Base-by-base conservation (phyloP, 1,140 invertebrate species). In the Drosophila kanapiae region DNA sequence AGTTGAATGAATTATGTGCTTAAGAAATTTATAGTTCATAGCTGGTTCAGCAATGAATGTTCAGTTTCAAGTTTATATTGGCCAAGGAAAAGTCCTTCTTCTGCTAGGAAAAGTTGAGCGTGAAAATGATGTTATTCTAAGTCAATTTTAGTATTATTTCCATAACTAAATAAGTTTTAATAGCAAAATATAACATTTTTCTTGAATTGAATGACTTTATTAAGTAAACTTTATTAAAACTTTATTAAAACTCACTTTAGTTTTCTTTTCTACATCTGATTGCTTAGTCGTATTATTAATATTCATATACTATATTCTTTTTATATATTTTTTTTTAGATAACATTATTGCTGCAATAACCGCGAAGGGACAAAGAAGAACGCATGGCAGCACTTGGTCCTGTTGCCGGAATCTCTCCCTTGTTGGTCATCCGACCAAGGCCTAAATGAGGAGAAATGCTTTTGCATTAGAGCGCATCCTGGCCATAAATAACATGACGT, bases 401-500 rank as follows among this genome's bases (percentile, higher is more conserved):
- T 60, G 8, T 23, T 54, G 16, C 16, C 33, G 7, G 33, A 40
- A 51, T 51, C 43, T 68, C 61, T 49, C 43, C 62, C 61, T 27
- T 27, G 29, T 2, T 35, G 65, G 61, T 33, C 35, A 49, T 68
- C 45, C 70, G 35, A n/a, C 47, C 35, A 43, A 31, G 38, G 37
- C 16, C 33, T 63, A 69, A 71, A 88, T 88, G 84, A 80, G 64
- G 63, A 81, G 85, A 65, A 88, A 88, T 88, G 85, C 53, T 56
- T 84, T 88, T 88, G 68, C 84, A 90, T 88, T 88, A 90, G 80
- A 74, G 45, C 80, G 81, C 84, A 88, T 49, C 74, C 64, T 38
- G 47, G 78, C 59, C 80, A 88, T 88, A 88, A 87, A 88, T 88
- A 90, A 88, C 84, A 88, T 88, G 84, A 88, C 85, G 78, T 88